A percentile compares a stretch with the other conserved stretches of the same genome.
Conservation (phyloP, 2,888 invertebrate genomes). For the Cerastoderma edule region DNA sequence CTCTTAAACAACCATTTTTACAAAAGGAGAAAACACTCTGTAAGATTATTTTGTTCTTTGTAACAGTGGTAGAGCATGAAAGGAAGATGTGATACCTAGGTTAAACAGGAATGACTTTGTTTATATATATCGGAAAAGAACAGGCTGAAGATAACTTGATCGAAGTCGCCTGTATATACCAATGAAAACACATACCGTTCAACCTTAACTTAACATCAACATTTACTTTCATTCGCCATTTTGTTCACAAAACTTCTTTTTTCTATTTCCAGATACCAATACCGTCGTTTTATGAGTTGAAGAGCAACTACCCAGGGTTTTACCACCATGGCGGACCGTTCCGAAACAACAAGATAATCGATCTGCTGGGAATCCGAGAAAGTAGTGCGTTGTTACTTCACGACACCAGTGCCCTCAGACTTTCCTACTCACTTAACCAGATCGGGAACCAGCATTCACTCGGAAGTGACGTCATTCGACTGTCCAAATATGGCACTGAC, state of each 20-base stretch:
- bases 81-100: too few species aligned
- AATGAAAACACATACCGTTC: too few species aligned
- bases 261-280: slow-evolving; percentile 73
- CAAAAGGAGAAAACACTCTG: too few species aligned
- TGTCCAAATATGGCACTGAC: slow-evolving; percentile 79
- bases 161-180: too few species aligned
- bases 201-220: too few species aligned
- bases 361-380: slow-evolving; percentile 67
- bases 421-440: slow-evolving; percentile 79
- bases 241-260: background rate
- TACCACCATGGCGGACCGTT: slow-evolving; percentile 75
- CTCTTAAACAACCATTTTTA: too few species aligned
- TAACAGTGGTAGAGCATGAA: too few species aligned
- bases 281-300: slow-evolving; percentile 76
- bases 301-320: slow-evolving; percentile 79
- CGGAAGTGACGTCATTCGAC: slow-evolving; percentile 72
- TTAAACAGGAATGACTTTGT: too few species aligned
- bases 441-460: slow-evolving; percentile 78
- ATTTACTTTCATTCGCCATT: too few species aligned
- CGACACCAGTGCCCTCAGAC: slow-evolving; percentile 79
- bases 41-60: too few species aligned
- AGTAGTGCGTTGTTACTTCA: slow-evolving; percentile 68
- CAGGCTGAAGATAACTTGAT: too few species aligned
- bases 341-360: slow-evolving; percentile 71
- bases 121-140: too few species aligned